A percentile compares a stretch with the other conserved stretches of the same genome.
phyloP scores from a whole-genome alignment of 1,140 invertebrate genomes.

The Himalopsyche phryganea region DNA sequence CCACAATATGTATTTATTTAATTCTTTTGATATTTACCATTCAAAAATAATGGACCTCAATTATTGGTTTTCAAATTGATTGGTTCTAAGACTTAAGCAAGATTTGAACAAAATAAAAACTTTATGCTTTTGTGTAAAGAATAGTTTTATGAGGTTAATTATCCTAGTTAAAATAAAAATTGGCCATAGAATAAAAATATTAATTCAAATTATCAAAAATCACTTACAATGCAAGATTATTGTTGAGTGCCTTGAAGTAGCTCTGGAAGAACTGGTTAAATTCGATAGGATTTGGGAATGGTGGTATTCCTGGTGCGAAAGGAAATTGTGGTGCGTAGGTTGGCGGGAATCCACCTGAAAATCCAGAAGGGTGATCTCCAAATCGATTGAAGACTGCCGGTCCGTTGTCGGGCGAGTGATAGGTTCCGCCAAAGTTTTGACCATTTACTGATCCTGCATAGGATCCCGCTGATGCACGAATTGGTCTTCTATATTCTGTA shows the following conservation, averaged over 20 bases:
- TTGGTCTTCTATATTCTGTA: conserved; percentile 3
- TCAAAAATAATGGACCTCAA: no score
- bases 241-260: conserved; percentile 28
- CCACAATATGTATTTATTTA: no score
- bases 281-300: conserved; percentile 26
- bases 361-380: conserved; percentile 19
- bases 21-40: no score
- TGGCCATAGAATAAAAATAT: no score
- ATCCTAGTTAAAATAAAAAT: no score
- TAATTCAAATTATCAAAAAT: no score
- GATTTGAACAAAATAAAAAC: no score
- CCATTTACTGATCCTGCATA: conserved; percentile 26
- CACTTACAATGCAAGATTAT: conserved; percentile 29
- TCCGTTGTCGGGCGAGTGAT: conserved; percentile 21
- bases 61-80: no score
- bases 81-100: no score
- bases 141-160: no score
- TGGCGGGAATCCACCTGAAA: background rate
- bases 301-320: conserved; percentile 17
- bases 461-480: conserved; percentile 21
- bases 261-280: conserved; percentile 30
- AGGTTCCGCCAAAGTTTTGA: conserved; percentile 27
- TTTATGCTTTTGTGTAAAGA: no score
- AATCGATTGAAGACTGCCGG: conserved; percentile 30
- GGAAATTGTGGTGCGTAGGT: conserved; percentile 15